Conservation (phyloP, 2,797 vertebrate genomes). For the Urocyon cinereoargenteus region DNA sequence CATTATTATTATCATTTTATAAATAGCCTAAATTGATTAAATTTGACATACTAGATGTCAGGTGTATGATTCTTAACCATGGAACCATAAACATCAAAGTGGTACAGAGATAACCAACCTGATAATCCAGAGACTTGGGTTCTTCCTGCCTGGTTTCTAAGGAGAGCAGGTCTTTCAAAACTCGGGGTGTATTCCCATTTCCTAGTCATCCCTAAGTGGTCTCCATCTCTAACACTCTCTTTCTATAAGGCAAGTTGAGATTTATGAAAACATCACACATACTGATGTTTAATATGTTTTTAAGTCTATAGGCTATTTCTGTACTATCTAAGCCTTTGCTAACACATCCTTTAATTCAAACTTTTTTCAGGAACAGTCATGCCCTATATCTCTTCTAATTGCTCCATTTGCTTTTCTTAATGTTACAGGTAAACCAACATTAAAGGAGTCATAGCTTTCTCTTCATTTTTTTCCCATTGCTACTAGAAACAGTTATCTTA, state of each 20-base stretch:
- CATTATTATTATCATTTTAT: neutral
- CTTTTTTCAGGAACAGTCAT: slow-evolving; percentile 15
- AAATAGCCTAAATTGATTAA: neutral
- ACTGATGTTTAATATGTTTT: neutral
- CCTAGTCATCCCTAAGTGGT: no score
- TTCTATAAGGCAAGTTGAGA: neutral
- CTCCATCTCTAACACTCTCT: neutral
- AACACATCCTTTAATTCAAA: neutral
- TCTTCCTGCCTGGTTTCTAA: neutral
- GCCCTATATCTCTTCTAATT: neutral
- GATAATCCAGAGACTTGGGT: neutral
- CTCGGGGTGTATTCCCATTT: neutral
- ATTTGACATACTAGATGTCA: neutral
- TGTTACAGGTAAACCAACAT: neutral
- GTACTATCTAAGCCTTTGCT: neutral
- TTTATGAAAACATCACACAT: neutral
- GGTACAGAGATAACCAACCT: neutral
- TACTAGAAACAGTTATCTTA: slow-evolving; percentile 32
- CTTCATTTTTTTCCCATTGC: neutral
- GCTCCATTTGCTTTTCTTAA: slow-evolving; percentile 12
- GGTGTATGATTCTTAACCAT: neutral
- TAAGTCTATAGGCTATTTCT: neutral
- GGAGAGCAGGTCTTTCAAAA: neutral
- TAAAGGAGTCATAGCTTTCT: neutral
- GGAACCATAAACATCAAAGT: neutral